Evolutionary conservation across 1,140 invertebrate species (phyloP), one percentile per base, ranked within the genome.

Genomic region (Archivesica marissinica): DNA sequence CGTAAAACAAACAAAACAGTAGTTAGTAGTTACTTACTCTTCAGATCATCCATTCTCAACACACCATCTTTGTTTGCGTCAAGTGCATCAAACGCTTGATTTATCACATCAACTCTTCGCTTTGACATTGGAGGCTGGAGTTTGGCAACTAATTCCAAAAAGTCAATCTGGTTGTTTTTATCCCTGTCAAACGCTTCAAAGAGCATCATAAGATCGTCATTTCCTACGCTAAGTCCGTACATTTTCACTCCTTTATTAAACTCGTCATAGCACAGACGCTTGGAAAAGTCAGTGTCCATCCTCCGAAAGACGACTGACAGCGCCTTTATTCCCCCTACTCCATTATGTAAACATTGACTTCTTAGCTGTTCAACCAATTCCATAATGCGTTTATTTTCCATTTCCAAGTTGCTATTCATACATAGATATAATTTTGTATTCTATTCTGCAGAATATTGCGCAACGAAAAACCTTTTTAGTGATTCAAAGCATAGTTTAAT

Each of bases 41-140:
- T 95, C 1, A 99, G 94, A 94, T 99, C 98, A 17, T 97, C 96
- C 4, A 97, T 92, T 0, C 97, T 97, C 33, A 99, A 96, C 30
- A 96, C 94, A 0, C 97, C 98, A 91, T 99, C 98, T 0, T 96
- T 96, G n/a, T 96, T 96, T 89, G 96, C 96, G 91, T 99, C 98
- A 91, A 99, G 91, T 94, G 98, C 98, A 87, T 96, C 95, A 92
- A 98, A 99, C 0, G 97, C 97, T 91, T 97, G 96, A 70, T 97
- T 95, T 2, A 99, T 96, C 0, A 98, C 95, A 44, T 95, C 95
- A 80, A 95, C 94, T 38, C 98, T 95, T 2, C 94, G 95, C 2
- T 97, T 95, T 0, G 96, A 95, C 96, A 99, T 96, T 0, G 97
- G 96, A 0, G 98, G 98, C 97, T 86, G 76, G 17, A 92, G 83